These are phyloP conservation scores for Baronia brevicornis DNA, from an alignment of 2,888 invertebrate genomes.

Conservation along the genomic window DNA sequence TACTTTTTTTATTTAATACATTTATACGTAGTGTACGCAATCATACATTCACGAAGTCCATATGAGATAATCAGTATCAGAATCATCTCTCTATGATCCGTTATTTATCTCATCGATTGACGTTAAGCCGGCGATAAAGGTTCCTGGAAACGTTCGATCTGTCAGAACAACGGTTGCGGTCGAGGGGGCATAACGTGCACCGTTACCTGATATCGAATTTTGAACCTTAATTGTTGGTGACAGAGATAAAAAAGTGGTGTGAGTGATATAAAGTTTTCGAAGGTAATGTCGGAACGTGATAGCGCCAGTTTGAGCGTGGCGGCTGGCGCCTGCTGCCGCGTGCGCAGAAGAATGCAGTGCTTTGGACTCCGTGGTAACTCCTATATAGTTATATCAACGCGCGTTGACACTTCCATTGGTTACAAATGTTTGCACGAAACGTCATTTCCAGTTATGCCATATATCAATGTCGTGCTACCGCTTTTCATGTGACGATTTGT, in stretches of 20 bases:
- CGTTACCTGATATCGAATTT: conserved; percentile 23
- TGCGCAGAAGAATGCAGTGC: conserved; percentile 68
- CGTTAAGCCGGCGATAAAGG: conserved; percentile 41
- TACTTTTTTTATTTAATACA: too few species aligned
- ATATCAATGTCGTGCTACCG: conserved; percentile 9
- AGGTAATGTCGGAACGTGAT: conserved; percentile 62
- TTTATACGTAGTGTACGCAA: too few species aligned
- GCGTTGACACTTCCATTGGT: conserved; percentile 6
- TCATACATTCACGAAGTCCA: too few species aligned
- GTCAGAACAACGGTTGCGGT: conserved; percentile 40
- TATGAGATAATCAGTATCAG: conserved; percentile 30
- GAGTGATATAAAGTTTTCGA: conserved; percentile 33
- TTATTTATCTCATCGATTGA: conserved; percentile 48
- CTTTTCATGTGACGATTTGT: too few species aligned
- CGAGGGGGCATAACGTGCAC: conserved; percentile 39
- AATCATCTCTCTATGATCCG: conserved; percentile 39
- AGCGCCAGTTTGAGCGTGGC: conserved; percentile 49
- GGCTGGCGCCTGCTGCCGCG: conserved; percentile 58
- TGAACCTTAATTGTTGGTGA: conserved; percentile 31
- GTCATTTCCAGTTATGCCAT: conserved; percentile 11
- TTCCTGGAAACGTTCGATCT: conserved; percentile 34
- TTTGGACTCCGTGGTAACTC: conserved; percentile 65
- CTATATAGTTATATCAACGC: conserved; percentile 6
- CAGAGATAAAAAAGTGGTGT: conserved; percentile 17
- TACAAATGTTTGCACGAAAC: conserved; percentile 18